phyloP scores from a whole-genome alignment of 1,140 invertebrate genomes.

The Radopholus similis region DNA sequence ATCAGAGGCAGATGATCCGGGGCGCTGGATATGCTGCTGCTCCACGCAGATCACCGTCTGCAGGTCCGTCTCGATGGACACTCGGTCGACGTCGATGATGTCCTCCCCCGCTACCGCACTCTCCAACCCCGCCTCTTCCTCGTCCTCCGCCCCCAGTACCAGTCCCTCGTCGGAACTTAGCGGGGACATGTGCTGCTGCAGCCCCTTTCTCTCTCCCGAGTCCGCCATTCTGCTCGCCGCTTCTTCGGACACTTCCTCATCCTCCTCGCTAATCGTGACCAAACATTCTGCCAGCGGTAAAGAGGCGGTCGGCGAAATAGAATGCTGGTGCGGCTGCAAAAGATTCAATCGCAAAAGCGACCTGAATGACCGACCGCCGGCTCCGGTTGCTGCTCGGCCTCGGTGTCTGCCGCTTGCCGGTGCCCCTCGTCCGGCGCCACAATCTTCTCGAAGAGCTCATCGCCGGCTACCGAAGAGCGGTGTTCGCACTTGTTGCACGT shows the following conservation, averaged over 20 bases:
- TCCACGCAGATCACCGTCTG: slow-evolving; percentile 35
- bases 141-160: not conserved
- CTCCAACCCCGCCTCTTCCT: slow-evolving; percentile 18
- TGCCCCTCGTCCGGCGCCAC: slow-evolving; percentile 4
- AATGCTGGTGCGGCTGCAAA: too few species aligned
- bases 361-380: not conserved
- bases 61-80: slow-evolving; percentile 38
- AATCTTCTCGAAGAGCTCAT: slow-evolving; percentile 41
- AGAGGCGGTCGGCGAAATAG: too few species aligned
- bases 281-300: too few species aligned
- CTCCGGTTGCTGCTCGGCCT: not conserved
- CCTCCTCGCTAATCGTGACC: too few species aligned
- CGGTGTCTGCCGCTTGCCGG: not conserved
- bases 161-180: slow-evolving; percentile 24
- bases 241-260: too few species aligned
- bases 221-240: too few species aligned
- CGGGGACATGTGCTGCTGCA: slow-evolving; percentile 6
- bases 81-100: not conserved
- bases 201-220: too few species aligned
- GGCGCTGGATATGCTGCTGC: not conserved
- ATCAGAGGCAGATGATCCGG: not conserved
- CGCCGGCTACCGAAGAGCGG: not conserved
- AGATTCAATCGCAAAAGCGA: too few species aligned
- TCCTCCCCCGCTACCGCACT: not conserved
- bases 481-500: slow-evolving; percentile 41